Conservation (phyloP, 2,797 vertebrate genomes). For the Mormyrus proboscirostris region DNA sequence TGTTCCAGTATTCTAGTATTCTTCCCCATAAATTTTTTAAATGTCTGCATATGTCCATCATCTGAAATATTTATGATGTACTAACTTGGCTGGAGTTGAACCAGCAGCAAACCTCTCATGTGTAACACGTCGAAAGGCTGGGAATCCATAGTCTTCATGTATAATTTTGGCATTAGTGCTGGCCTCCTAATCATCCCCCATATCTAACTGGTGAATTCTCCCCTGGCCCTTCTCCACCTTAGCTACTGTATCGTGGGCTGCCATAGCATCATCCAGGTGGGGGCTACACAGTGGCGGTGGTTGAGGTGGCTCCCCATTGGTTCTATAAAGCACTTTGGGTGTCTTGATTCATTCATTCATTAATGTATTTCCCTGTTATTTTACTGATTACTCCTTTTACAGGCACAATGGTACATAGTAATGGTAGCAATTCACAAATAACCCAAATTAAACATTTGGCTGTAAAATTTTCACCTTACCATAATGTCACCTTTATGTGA, state of each 20-base stretch:
- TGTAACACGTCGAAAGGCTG: neutral
- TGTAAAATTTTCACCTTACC: neutral
- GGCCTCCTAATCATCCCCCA: neutral
- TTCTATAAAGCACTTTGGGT: neutral
- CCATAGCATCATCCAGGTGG: neutral
- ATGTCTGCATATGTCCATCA: neutral
- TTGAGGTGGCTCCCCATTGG: neutral
- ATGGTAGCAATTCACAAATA: neutral
- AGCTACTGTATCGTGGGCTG: neutral
- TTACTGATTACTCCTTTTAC: neutral
- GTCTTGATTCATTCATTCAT: neutral
- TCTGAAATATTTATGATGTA: constrained; percentile 21
- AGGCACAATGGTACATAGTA: neutral
- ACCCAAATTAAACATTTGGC: neutral
- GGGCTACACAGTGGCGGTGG: neutral
- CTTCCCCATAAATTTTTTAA: neutral
- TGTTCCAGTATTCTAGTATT: neutral
- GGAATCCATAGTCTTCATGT: neutral
- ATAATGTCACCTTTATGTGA: neutral
- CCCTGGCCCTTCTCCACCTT: neutral
- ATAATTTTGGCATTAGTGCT: neutral
- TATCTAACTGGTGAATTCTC: neutral
- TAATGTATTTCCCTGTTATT: neutral
- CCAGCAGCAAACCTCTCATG: neutral
- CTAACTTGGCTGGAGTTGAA: constrained; percentile 26